Base-by-base conservation (phyloP, 2,888 invertebrate species). In the Limulus polyphemus region DNA sequence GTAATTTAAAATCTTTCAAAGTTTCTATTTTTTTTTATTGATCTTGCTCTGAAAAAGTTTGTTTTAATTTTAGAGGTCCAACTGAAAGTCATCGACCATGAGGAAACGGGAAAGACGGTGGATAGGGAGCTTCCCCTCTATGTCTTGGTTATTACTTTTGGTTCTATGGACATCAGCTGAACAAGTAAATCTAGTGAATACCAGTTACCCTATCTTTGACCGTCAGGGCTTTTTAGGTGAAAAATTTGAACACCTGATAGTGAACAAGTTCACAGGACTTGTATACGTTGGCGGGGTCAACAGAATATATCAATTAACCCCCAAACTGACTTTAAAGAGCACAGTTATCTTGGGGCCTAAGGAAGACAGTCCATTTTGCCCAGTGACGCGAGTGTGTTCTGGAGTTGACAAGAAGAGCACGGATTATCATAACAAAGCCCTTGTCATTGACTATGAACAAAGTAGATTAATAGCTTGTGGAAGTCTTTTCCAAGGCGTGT, bases 261-360 rank as follows among this genome's bases (percentile, higher is more conserved):
- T 94, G 71, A 90, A 95, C 78, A 87, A 88, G 76, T 86, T 88
- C 77, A 91, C 92, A 57, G 94, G 94, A 66, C 84, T 90, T 69
- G 88, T 87, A 16, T 87, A 84, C 81, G 84, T 95, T 67, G 94
- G 94, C 68, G 94, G 90, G 62, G 90, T 92, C 69, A 95, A 97
- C 80, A 83, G 85, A 66, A 83, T 97, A 68, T 94, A 90, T 78
- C 94, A 94, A 77, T 82, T 97, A 58, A 89, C 90, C 52, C 87
- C 90, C 56, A 89, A 92, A 74, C 80, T 97, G 71, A 85, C 86
- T 69, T 80, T 87, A 68, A 85, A 87, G 61, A 85, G 87, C 74
- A 83, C 70, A 55, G 70, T 72, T 0, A 87, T 85, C 67, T 82
- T 83, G 74, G 92, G 93, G 14, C 92, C 93, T 14, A 83, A 86